Evolutionary conservation across 2,113 vertebrate species (phyloP).

Genomic region (Lagopus leucura): DNA sequence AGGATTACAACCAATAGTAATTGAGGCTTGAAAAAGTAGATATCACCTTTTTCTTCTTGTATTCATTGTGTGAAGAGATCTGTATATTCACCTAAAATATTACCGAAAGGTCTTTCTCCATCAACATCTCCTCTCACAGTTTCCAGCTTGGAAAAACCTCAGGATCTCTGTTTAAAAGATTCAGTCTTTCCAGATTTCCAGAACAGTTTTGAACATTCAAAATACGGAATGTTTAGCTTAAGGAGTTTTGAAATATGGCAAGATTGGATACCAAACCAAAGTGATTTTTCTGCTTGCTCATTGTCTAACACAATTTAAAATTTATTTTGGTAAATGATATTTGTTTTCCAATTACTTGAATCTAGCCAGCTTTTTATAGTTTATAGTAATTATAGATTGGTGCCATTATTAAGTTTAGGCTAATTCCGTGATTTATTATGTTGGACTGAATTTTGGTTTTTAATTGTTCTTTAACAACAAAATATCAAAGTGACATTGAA

Average conservation of each 20-base stretch:
- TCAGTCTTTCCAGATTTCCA: neutral
- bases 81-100: neutral
- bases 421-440: neutral
- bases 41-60: neutral
- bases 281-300: neutral
- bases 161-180: neutral
- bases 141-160: neutral
- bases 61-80: neutral
- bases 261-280: neutral
- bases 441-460: neutral
- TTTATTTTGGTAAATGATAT: neutral
- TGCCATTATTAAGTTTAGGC: neutral
- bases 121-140: neutral
- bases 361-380: neutral
- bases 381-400: neutral
- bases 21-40: neutral
- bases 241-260: neutral
- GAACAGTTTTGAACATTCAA: neutral
- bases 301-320: neutral
- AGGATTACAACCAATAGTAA: neutral
- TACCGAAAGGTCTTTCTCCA: neutral
- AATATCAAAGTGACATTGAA: accelerated
- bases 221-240: neutral
- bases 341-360: neutral
- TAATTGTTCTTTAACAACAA: neutral